Evolutionary conservation across 1,140 invertebrate genomes (phyloP).

Genomic region (Macrotrachela quadricornifera): DNA sequence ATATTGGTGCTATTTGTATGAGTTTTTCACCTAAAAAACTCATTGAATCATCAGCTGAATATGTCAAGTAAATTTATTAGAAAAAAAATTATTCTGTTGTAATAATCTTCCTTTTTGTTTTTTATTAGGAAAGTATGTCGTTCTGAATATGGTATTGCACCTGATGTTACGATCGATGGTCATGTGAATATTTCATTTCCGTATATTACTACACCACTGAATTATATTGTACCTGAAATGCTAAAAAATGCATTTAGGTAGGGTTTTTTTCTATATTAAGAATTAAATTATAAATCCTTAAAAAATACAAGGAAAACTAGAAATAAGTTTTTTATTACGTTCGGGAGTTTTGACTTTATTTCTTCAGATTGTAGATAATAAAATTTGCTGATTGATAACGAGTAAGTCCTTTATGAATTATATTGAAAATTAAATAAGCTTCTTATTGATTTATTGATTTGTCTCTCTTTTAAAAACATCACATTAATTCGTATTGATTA

Average conservation of each 20-base stretch:
- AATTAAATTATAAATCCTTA: neutral
- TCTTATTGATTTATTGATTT: too few relatives aligned
- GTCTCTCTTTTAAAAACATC: too few relatives aligned
- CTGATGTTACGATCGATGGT: conserved; percentile 35
- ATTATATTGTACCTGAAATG: conserved; percentile 41
- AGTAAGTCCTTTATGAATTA: too few relatives aligned
- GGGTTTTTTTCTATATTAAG: neutral
- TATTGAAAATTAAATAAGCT: too few relatives aligned
- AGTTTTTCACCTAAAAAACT: conserved; percentile 36
- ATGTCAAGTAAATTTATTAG: conserved; percentile 25
- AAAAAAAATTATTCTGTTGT: neutral
- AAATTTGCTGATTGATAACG: too few relatives aligned
- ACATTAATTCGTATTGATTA: too few relatives aligned
- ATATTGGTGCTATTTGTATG: conserved; percentile 41
- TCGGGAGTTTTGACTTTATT: neutral
- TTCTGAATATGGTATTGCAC: conserved; percentile 37
- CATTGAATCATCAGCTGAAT: conserved; percentile 37
- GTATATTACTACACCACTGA: conserved; percentile 35
- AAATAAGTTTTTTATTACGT: too few relatives aligned
- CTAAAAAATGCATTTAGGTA: conserved; percentile 41
- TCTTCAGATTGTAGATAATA: too few relatives aligned
- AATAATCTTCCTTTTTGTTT: neutral
- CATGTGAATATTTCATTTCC: conserved; percentile 39
- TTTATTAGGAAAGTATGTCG: conserved; percentile 28
- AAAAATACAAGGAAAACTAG: neutral